Evolutionary conservation across 2,888 invertebrate species (phyloP).

Genomic region (Drosophila sordidapex): DNA sequence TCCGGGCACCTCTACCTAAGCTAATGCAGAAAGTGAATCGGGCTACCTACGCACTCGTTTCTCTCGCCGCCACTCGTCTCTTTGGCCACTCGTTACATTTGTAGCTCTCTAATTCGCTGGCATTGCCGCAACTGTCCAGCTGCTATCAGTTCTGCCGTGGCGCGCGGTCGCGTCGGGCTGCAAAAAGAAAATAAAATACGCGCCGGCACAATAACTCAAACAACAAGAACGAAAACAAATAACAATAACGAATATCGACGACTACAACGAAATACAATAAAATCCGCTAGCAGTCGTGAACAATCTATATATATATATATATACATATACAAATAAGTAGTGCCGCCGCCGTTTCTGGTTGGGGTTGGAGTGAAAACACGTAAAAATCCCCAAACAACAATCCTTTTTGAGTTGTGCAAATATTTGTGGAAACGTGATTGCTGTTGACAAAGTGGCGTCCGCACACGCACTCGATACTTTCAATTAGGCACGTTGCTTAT

Average conservation of each 20-base stretch:
- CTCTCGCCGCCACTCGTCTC: conserved; percentile 1
- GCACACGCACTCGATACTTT: conserved; percentile 66
- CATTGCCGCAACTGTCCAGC: conserved; percentile 41
- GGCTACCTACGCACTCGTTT: conserved; percentile 36
- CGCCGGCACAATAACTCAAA: conserved; percentile 25
- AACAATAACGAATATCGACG: conserved; percentile 28
- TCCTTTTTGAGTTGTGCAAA: conserved; percentile 70
- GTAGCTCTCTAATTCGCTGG: conserved; percentile 21
- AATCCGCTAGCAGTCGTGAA: conserved; percentile 6
- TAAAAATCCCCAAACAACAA: conserved; percentile 36
- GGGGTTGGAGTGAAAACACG: conserved; percentile 13
- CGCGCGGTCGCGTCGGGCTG: conserved; percentile 64
- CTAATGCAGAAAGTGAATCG: neutral
- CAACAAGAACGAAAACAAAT: conserved; percentile 3
- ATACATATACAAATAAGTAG: conserved; percentile 6
- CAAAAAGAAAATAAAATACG: conserved; percentile 34
- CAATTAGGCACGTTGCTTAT: conserved; percentile 76
- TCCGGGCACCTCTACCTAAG: conserved; percentile 57
- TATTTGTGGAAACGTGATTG: conserved; percentile 74
- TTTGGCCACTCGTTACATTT: conserved; percentile 18
- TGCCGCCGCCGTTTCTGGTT: conserved; percentile 4
- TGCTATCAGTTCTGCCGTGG: conserved; percentile 48
- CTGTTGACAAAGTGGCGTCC: conserved; percentile 80
- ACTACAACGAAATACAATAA: conserved; percentile 21
- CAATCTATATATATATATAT: conserved; percentile 25